Base-by-base conservation (phyloP, 2,888 invertebrate species). In the Sussaba pulchella region DNA sequence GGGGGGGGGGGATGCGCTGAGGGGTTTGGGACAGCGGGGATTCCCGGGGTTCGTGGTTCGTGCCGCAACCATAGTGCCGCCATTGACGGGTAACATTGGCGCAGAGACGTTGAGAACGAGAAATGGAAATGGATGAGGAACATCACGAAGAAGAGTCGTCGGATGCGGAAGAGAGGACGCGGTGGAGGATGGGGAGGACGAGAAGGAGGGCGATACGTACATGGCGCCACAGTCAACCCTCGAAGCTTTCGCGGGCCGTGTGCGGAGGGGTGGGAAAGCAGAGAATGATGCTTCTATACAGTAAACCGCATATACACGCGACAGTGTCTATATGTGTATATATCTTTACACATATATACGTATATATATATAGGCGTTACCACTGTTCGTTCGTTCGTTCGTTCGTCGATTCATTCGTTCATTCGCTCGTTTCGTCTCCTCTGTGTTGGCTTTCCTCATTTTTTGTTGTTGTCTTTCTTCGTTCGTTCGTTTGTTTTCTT, bases 381-480 rank as follows among this genome's bases (percentile, higher is more conserved):
- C 76, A 81, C 63, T 76, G 81, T 52, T 61, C 61, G 76, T 64
- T 70, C 78, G 50, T 54, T 81, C 77, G 81, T 52, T 57, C 54
- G 76, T 64, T 70, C 78, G 45, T 54, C 79, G 77, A 78, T 84
- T 77, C 84, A 80, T 78, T 78, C 83, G 84, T 77, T 63, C 73
- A 74, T 24, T 83, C 82, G 82, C 82, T 74, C 85, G 86, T 86
- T 85, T 77, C 75, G 70, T 66, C 66, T 50, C 57, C 57, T 64
- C 64, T 64, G 47, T 19, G 41, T 69, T 21, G 26, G 57, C 10
- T 47, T 74, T 52, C 26, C 3, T 61, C 69, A 70, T 69, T 69
- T 73, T 47, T 64, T 50, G 21, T 17, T 21, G 24, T 4, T 43
- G 59, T 74, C 57, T 54, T 70, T 45, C 24, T 72, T 61, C 31